These are phyloP conservation scores for Bombus polaris DNA, from an alignment of 1,140 invertebrate genomes.

Conservation along the genomic window DNA sequence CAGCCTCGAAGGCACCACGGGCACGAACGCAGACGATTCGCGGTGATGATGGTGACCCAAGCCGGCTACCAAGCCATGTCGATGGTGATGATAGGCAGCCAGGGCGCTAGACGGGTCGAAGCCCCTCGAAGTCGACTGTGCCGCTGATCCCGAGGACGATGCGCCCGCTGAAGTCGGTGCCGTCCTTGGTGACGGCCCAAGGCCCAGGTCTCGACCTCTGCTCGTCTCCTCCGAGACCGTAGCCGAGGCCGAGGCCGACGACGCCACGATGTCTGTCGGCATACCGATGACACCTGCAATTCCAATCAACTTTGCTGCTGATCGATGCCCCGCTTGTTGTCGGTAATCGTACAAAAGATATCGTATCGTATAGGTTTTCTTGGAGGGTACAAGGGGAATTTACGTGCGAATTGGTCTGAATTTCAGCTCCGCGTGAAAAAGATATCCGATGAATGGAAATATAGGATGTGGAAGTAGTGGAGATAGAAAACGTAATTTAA, in stretches of 20 bases:
- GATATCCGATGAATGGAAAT: background rate
- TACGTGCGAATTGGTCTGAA: rapidly evolving
- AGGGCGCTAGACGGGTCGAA: constrained; percentile 85
- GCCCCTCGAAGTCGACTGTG: constrained; percentile 82
- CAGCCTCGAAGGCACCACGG: constrained; percentile 91
- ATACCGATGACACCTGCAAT: constrained; percentile 72
- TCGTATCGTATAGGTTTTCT: background rate
- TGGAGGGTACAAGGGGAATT: background rate
- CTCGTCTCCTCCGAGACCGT: constrained; percentile 72
- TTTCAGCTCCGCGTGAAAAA: background rate
- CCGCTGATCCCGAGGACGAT: constrained; percentile 75
- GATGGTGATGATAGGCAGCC: constrained; percentile 87
- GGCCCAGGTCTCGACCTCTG: constrained; percentile 62
- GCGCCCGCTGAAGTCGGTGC: constrained; percentile 58
- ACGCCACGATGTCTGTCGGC: constrained; percentile 81
- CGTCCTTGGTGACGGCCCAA: constrained; percentile 66
- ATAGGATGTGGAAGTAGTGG: too few species aligned
- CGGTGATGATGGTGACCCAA: constrained; percentile 85
- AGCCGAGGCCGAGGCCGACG: constrained; percentile 73
- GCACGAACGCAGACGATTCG: constrained; percentile 91
- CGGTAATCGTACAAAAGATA: too few species aligned
- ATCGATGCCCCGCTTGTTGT: background rate
- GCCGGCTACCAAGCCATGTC: constrained; percentile 80
- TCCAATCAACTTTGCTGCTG: background rate
- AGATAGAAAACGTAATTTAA: too few species aligned